A percentile compares a stretch with the other conserved stretches of the same genome.
Evolutionary conservation across 2,797 vertebrate species (phyloP).

Genomic region (Loriculus beryllinus): DNA sequence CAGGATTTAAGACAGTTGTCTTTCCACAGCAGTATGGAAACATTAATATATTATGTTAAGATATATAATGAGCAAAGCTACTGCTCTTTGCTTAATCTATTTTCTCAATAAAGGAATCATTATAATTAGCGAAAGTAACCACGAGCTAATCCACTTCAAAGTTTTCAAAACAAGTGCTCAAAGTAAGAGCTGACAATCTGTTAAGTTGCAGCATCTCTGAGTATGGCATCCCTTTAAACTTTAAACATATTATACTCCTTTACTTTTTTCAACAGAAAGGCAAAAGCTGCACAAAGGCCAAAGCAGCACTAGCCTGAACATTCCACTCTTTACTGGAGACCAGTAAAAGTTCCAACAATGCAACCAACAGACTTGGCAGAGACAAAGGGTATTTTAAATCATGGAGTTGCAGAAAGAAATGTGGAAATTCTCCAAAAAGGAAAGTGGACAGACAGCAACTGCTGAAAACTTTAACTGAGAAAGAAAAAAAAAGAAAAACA

Average conservation of each 20-base stretch:
- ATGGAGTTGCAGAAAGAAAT: not conserved
- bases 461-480: not conserved
- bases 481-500: not conserved
- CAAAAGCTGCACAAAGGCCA: not conserved
- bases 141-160: not conserved
- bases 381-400: not conserved
- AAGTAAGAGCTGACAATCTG: not conserved
- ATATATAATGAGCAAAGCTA: not conserved
- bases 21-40: not conserved
- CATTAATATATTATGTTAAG: not conserved
- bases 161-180: not conserved
- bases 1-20: not conserved
- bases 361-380: not conserved
- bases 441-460: not conserved
- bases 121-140: not conserved
- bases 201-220: not conserved
- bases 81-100: not conserved
- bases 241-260: not conserved
- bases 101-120: not conserved
- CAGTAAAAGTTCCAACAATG: not conserved
- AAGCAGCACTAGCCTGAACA: not conserved
- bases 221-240: not conserved
- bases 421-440: not conserved
- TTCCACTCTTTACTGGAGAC: not conserved
- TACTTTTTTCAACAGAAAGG: not conserved